These are phyloP conservation scores for Oryzias dopingdopingensis DNA, from an alignment of 2,797 vertebrate species.

Conservation along the genomic window DNA sequence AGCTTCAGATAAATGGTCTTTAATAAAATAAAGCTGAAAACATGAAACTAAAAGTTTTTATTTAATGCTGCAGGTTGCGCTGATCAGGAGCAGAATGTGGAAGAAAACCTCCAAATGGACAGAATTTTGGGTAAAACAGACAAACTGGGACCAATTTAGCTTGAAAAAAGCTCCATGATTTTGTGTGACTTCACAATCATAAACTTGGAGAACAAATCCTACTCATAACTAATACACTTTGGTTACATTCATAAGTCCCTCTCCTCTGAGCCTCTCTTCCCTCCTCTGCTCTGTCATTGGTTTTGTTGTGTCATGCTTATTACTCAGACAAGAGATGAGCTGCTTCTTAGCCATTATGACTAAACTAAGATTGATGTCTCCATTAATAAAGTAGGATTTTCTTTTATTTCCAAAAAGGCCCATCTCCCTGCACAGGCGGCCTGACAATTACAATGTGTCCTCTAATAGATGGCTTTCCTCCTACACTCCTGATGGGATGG, in stretches of 20 bases:
- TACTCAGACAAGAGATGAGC: slow-evolving; percentile 56
- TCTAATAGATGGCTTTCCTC: slow-evolving; percentile 50
- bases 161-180: too few species aligned
- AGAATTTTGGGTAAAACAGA: too few species aligned
- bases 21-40: too few species aligned
- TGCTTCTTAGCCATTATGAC: slow-evolving; percentile 49
- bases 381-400: slow-evolving; percentile 65
- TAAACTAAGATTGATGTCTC: slow-evolving; percentile 58
- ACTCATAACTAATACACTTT: too few species aligned
- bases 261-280: neutral
- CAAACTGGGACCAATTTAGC: too few species aligned
- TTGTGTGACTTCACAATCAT: too few species aligned
- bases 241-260: neutral
- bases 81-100: too few species aligned
- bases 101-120: too few species aligned
- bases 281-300: slow-evolving; percentile 40
- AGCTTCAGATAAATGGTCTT: too few species aligned
- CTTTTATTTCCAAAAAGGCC: slow-evolving; percentile 58
- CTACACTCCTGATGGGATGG: slow-evolving; percentile 35
- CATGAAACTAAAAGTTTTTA: too few species aligned
- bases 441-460: slow-evolving; percentile 49
- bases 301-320: slow-evolving; percentile 32
- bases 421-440: slow-evolving; percentile 40
- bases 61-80: too few species aligned
- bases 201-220: too few species aligned